phyloP scores from a whole-genome alignment of 1,140 invertebrate species.

The Drosophila murphyi region DNA sequence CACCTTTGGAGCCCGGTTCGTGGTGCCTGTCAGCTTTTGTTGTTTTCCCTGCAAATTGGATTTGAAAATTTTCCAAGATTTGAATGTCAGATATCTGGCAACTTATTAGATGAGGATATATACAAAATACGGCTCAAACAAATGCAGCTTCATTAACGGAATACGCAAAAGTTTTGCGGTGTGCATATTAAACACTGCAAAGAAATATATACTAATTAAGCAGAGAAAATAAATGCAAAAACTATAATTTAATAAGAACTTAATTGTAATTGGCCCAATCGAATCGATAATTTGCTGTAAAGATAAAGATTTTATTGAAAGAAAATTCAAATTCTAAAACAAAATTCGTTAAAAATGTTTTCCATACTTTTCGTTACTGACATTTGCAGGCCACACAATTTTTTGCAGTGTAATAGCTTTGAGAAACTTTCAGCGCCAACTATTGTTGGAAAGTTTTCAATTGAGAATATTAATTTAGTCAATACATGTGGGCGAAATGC shows the following conservation, averaged over 20 bases:
- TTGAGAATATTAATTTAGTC: conserved; percentile 83
- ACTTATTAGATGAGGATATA: conserved; percentile 66
- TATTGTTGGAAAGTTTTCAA: conserved; percentile 81
- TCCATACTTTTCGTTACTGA: background rate
- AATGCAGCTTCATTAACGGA: conserved; percentile 38
- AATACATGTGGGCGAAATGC: conserved; percentile 74
- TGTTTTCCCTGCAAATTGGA: conserved; percentile 70
- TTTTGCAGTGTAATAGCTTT: conserved; percentile 70
- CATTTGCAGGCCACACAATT: conserved; percentile 1
- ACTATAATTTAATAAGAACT: too few species aligned
- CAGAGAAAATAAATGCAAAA: too few species aligned
- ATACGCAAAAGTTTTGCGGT: conserved; percentile 63
- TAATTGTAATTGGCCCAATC: too few species aligned
- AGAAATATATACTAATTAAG: background rate
- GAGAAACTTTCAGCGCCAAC: conserved; percentile 69
- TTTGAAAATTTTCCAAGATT: conserved; percentile 78
- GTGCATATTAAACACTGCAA: conserved; percentile 33
- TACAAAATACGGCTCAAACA: background rate
- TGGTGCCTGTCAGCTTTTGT: conserved; percentile 46
- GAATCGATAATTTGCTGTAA: too few species aligned
- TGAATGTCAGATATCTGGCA: conserved; percentile 67
- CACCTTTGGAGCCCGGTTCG: background rate
- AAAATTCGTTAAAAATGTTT: background rate
- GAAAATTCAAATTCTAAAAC: too few species aligned
- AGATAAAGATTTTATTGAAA: too few species aligned